Conservation (phyloP, 2,888 invertebrate species). For the Drosophila setosimentum region DNA sequence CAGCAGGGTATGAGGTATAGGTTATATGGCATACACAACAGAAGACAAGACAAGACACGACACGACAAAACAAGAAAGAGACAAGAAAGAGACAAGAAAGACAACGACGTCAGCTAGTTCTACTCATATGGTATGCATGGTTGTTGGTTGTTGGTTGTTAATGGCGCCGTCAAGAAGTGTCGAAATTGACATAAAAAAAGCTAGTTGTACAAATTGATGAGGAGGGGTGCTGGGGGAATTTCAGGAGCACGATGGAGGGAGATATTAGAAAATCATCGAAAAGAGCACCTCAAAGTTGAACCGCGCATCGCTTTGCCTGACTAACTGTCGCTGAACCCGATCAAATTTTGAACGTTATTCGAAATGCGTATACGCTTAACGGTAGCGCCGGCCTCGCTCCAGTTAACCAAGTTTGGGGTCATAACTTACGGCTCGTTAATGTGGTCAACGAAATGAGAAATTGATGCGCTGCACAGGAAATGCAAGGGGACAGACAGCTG, state of each 20-base stretch:
- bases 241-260: neutral
- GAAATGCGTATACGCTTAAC: constrained; percentile 20
- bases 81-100: constrained; percentile 17
- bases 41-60: constrained; percentile 3
- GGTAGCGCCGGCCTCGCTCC: constrained; percentile 62
- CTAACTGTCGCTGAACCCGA: constrained; percentile 27
- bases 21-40: neutral
- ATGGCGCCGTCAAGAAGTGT: constrained; percentile 61
- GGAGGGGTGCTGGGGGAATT: neutral
- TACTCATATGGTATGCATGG: constrained; percentile 26
- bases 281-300: neutral
- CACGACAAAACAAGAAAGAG: neutral
- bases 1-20: constrained; percentile 14
- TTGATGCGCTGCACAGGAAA: constrained; percentile 65
- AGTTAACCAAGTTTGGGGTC: constrained; percentile 65
- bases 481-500: constrained; percentile 42
- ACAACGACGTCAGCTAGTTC: constrained; percentile 42
- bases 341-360: constrained; percentile 1
- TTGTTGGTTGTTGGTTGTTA: constrained; percentile 43
- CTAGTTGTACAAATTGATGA: neutral
- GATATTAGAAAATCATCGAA: constrained; percentile 25
- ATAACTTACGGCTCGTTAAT: constrained; percentile 72
- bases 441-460: constrained; percentile 71
- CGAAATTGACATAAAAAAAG: constrained; percentile 36
- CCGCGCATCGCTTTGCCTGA: constrained; percentile 20